A percentile compares a stretch with the other conserved stretches of the same genome.
Evolutionary conservation across 2,797 vertebrate genomes (phyloP).

Genomic region (Sebastes paucispinis): DNA sequence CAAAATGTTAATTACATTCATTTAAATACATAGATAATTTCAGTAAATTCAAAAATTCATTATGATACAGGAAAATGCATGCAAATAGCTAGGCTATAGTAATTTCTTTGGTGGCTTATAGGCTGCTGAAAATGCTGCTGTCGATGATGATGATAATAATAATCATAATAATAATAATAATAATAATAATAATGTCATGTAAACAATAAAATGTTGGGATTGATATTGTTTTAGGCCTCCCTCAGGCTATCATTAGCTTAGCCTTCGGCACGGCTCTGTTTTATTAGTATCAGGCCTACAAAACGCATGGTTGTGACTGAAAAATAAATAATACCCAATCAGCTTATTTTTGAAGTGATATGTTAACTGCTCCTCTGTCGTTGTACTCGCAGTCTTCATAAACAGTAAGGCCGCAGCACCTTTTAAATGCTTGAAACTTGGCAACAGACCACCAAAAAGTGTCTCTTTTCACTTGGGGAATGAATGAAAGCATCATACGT

Average conservation of each 20-base stretch:
- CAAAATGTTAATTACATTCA: conserved; percentile 85
- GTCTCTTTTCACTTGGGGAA: conserved; percentile 37
- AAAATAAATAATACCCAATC: conserved; percentile 80
- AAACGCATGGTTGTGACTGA: conserved; percentile 32
- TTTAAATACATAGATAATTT: conserved; percentile 83
- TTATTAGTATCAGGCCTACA: conserved; percentile 34
- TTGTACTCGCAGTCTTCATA: conserved; percentile 27
- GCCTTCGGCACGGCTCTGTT: conserved; percentile 33
- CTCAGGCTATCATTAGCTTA: conserved; percentile 42
- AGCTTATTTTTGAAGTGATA: conserved; percentile 65
- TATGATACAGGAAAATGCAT: conserved; percentile 82
- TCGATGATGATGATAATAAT: conserved; percentile 52
- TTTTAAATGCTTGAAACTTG: conserved; percentile 63
- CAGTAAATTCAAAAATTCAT: conserved; percentile 72
- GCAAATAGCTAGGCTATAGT: conserved; percentile 75
- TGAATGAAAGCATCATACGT: conserved; percentile 78
- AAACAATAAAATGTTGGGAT: conserved; percentile 49
- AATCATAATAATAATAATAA: conserved; percentile 32
- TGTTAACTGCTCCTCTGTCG: conserved; percentile 53
- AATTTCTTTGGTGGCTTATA: conserved; percentile 83
- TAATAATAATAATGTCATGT: conserved; percentile 60
- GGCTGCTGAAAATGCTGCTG: conserved; percentile 67
- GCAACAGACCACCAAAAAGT: conserved; percentile 57
- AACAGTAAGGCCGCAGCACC: conserved; percentile 40
- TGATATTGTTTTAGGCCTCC: conserved; percentile 55